These are phyloP conservation scores for Acrossocheilus fasciatus DNA, from an alignment of 2,797 vertebrate genomes.

Conservation along the genomic window DNA sequence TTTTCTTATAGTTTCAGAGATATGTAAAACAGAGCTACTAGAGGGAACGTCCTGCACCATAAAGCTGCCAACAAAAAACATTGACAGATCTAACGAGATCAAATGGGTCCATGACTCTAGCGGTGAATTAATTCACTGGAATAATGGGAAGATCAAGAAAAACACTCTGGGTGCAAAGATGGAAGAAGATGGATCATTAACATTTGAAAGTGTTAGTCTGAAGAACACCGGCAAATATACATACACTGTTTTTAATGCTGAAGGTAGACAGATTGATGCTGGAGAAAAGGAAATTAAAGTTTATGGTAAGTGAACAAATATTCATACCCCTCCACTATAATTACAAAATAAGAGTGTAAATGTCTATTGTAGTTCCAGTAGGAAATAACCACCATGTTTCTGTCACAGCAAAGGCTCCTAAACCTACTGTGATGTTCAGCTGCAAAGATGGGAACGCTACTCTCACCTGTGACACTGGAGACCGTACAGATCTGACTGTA, in stretches of 20 bases:
- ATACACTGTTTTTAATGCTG: rapidly evolving
- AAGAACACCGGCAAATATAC: not conserved
- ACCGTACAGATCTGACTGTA: not conserved
- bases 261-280: rapidly evolving
- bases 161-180: rapidly evolving
- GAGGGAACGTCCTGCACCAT: not conserved
- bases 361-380: not conserved
- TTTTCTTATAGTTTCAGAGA: not conserved
- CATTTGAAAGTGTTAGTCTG: not conserved
- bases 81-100: not conserved
- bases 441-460: not conserved
- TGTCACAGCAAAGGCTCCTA: not conserved
- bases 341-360: not conserved
- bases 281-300: not conserved
- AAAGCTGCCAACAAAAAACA: rapidly evolving
- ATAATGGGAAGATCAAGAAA: rapidly evolving
- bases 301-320: constrained; percentile 18
- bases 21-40: not conserved
- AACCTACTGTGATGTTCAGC: rapidly evolving
- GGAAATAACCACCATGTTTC: not conserved
- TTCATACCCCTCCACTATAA: not conserved
- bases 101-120: not conserved
- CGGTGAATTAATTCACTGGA: rapidly evolving
- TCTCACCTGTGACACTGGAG: not conserved
- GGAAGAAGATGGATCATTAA: not conserved